These are phyloP conservation scores for Zaprionus davidi DNA, from an alignment of 1,140 invertebrate genomes.

Conservation along the genomic window DNA sequence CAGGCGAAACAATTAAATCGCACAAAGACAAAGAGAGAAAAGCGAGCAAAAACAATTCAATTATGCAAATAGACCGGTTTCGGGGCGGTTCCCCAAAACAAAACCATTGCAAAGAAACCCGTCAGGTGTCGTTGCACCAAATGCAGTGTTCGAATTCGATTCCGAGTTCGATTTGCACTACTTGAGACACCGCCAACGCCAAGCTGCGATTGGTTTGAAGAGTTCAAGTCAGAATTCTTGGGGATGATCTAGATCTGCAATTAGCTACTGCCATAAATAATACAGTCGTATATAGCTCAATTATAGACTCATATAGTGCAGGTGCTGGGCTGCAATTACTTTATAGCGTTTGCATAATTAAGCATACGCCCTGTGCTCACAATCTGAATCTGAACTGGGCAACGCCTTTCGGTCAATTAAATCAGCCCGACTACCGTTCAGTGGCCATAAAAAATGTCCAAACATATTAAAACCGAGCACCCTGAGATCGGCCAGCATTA, in stretches of 20 bases:
- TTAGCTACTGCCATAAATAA: conserved; percentile 64
- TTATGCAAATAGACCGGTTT: conserved; percentile 52
- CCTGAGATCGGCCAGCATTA: conserved; percentile 30
- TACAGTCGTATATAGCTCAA: conserved; percentile 2
- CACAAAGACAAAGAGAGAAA: conserved; percentile 11
- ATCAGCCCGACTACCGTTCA: conserved; percentile 55
- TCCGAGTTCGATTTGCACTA: conserved; percentile 1
- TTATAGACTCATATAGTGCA: conserved; percentile 47
- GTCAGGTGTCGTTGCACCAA: conserved; percentile 45
- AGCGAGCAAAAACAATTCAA: conserved; percentile 31
- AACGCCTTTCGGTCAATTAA: conserved; percentile 60
- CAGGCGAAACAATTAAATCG: conserved; percentile 62
- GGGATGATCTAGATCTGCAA: conserved; percentile 60
- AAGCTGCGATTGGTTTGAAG: conserved; percentile 16
- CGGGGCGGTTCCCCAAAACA: not conserved
- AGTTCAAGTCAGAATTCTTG: conserved; percentile 66
- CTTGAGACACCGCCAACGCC: not conserved
- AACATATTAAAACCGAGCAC: conserved; percentile 37
- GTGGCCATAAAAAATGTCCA: conserved; percentile 34
- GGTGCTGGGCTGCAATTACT: conserved; percentile 65
- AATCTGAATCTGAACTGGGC: conserved; percentile 32
- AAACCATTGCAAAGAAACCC: conserved; percentile 2
- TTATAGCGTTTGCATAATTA: conserved; percentile 76
- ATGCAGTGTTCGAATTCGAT: not conserved
- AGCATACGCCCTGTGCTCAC: conserved; percentile 74